These are phyloP conservation scores for Lepus europaeus DNA, from an alignment of 2,113 vertebrate genomes.

Conservation along the genomic window DNA sequence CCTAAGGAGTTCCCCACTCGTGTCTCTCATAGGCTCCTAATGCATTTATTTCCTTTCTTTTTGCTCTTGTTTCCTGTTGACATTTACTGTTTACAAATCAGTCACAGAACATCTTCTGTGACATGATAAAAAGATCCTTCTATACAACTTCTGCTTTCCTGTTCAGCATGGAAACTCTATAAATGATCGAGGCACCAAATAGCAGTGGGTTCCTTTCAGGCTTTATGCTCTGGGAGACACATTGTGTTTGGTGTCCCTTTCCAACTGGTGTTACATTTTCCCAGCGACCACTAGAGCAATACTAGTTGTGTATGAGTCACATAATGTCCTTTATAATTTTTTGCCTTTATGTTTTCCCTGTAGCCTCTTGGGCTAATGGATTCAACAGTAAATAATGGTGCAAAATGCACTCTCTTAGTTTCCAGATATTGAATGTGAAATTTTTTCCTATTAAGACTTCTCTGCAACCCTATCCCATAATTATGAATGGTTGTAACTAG, in stretches of 20 bases:
- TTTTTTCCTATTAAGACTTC: not conserved
- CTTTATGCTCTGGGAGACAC: not conserved
- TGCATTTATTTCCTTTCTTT: not conserved
- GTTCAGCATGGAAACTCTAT: not conserved
- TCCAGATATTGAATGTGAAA: not conserved
- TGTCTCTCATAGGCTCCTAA: not conserved
- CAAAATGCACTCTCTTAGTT: not conserved
- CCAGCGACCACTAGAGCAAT: not conserved
- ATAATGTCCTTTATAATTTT: not conserved
- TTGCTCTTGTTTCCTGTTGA: not conserved
- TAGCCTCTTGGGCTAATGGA: not conserved
- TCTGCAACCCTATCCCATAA: not conserved
- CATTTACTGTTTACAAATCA: not conserved
- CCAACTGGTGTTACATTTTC: not conserved
- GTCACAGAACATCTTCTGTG: not conserved
- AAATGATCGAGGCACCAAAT: not conserved
- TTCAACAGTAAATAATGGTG: not conserved
- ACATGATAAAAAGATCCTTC: not conserved
- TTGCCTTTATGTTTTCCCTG: not conserved
- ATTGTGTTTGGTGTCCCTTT: not conserved
- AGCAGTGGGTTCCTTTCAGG: too few species aligned
- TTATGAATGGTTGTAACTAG: not conserved
- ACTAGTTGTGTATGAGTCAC: not conserved
- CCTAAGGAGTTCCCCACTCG: not conserved
- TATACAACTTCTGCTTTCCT: not conserved